These are phyloP conservation scores for Phyllotreta cruciferae DNA, from an alignment of 2,888 invertebrate species.

Conservation along the genomic window DNA sequence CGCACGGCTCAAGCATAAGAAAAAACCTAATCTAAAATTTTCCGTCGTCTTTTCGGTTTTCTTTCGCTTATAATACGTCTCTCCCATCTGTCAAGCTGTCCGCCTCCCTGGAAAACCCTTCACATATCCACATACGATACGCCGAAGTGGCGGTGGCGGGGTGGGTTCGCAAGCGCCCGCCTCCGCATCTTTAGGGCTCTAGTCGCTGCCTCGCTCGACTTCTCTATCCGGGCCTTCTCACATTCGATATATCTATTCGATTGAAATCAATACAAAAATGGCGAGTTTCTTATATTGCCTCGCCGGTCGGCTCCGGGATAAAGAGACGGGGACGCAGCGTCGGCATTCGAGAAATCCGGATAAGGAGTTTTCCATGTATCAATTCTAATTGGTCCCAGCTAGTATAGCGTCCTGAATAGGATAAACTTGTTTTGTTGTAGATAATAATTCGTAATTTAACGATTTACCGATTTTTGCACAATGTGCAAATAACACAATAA, in stretches of 20 bases:
- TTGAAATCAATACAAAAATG: slow-evolving; percentile 57
- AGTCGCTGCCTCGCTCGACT: slow-evolving; percentile 38
- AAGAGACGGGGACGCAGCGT: slow-evolving; percentile 9
- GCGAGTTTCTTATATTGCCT: slow-evolving; percentile 44
- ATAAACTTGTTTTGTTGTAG: too few relatives aligned
- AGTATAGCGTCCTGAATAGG: too few relatives aligned
- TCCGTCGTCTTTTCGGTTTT: slow-evolving; percentile 38
- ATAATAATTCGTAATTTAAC: too few relatives aligned
- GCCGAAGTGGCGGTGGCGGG: slow-evolving; percentile 53
- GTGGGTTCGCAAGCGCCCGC: slow-evolving; percentile 50
- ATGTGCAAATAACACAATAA: too few relatives aligned
- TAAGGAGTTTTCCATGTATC: slow-evolving; percentile 11
- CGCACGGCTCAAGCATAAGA: slow-evolving; percentile 15
- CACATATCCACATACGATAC: slow-evolving; percentile 60
- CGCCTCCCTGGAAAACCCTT: slow-evolving; percentile 54
- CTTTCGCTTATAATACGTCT: slow-evolving; percentile 33
- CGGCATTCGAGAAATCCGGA: slow-evolving; percentile 25
- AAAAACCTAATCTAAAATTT: slow-evolving; percentile 37
- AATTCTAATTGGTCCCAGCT: slow-evolving; percentile 5
- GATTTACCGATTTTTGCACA: too few relatives aligned
- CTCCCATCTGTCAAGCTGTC: slow-evolving; percentile 51
- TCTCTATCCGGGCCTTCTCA: slow-evolving; percentile 50
- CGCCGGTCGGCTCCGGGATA: slow-evolving; percentile 16
- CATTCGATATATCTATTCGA: slow-evolving; percentile 55
- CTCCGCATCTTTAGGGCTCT: slow-evolving; percentile 46